Percentiles rank a stretch among this genome's conserved stretches.
Conservation (phyloP, 2,113 vertebrate genomes). For the Podarcis raffonei region DNA sequence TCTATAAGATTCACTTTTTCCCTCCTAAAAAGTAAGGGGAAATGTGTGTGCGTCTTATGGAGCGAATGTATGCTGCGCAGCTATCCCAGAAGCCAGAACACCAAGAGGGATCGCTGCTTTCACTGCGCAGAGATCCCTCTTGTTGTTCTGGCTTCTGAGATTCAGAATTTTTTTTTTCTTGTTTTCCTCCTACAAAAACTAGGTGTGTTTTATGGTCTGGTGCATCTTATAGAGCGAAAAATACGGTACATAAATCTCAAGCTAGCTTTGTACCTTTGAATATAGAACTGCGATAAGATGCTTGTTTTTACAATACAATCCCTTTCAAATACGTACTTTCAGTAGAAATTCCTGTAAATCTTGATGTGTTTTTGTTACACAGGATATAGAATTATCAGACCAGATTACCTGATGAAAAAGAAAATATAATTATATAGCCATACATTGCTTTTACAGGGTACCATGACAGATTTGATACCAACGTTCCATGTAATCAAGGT, state of each 20-base stretch:
- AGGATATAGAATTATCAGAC: conserved; percentile 88
- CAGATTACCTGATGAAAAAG: conserved; percentile 86
- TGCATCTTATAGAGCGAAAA: too few relatives aligned
- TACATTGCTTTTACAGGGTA: conserved; percentile 39
- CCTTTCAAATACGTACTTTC: conserved; percentile 79
- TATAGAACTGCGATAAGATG: neutral
- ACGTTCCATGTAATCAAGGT: neutral
- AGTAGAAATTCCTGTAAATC: conserved; percentile 93
- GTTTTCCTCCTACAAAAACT: too few relatives aligned
- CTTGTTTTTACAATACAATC: neutral
- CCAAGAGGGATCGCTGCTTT: too few relatives aligned
- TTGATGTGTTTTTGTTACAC: conserved; percentile 91
- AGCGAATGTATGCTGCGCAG: too few relatives aligned
- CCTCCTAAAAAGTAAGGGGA: too few relatives aligned
- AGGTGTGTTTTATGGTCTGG: too few relatives aligned
- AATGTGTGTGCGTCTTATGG: too few relatives aligned
- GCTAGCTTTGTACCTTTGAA: neutral
- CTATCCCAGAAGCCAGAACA: too few relatives aligned
- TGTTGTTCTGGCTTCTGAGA: too few relatives aligned
- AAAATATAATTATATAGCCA: conserved; percentile 37
- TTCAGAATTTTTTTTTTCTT: too few relatives aligned
- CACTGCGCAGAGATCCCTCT: too few relatives aligned
- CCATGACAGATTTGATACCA: neutral
- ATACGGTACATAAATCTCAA: neutral
- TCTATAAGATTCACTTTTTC: too few relatives aligned